Evolutionary conservation across 2,113 vertebrate genomes (phyloP).

Genomic region (Alectura lathami): DNA sequence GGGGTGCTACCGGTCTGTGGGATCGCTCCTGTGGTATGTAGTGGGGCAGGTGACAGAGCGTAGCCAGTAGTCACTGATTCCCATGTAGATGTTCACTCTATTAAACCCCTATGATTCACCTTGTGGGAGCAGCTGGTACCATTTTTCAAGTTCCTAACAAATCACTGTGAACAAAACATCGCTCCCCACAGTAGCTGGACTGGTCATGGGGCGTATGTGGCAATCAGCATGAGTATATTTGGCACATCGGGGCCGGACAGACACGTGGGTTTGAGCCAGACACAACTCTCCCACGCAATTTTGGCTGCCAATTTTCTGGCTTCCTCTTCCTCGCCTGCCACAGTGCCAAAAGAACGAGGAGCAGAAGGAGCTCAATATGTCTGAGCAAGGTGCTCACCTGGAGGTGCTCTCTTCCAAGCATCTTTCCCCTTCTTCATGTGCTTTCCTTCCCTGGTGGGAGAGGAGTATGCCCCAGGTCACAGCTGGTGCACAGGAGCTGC

Average conservation of each 20-base stretch:
- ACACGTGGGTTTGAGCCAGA: background rate
- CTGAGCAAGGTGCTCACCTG: background rate
- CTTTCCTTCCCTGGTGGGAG: background rate
- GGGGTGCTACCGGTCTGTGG: background rate
- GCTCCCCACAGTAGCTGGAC: background rate
- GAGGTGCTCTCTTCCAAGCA: background rate
- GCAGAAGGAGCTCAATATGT: background rate
- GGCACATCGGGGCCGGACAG: background rate
- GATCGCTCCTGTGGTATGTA: background rate
- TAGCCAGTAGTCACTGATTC: background rate
- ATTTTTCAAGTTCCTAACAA: background rate
- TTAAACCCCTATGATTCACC: background rate
- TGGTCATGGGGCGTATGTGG: background rate
- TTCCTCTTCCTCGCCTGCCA: background rate
- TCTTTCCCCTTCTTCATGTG: accelerated
- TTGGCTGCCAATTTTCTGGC: background rate
- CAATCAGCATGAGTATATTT: background rate
- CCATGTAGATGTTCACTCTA: accelerated
- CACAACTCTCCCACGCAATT: background rate
- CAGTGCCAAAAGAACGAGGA: background rate
- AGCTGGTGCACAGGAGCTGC: background rate
- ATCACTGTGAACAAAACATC: background rate
- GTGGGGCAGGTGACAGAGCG: background rate
- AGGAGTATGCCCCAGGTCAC: background rate
- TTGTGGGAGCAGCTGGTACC: background rate